Evolutionary conservation across 2,797 vertebrate species (phyloP), one percentile per base, ranked within the genome.

Genomic region (Rhincodon typus): DNA sequence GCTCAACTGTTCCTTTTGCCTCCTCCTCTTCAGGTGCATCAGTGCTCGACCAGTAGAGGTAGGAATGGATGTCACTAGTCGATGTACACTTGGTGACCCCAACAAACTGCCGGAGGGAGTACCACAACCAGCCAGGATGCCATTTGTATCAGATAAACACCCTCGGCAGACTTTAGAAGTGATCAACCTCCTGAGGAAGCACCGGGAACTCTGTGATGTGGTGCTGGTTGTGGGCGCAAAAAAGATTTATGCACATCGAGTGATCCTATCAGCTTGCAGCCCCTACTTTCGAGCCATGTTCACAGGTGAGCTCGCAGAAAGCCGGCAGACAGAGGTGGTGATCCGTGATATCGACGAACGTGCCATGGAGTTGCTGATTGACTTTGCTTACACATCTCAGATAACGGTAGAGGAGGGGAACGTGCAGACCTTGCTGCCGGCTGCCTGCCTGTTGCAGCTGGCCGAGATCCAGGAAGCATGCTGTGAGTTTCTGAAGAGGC

Each of bases 261-360:
- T 99, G 96, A 99, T 99, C 96, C 97, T 99, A 95, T 99, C 99
- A 0, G 99, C 99, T 96, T 99, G 99, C 97, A 99, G 99, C 96
- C 99, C 99, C 3, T 99, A 99, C 96, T 99, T 99, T 97, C 98
- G 99, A 97, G 99, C 99, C 12, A 99, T 99, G 99, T 99, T 99
- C 96, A 99, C 99, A 0, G 99, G 99, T 74, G 99, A 99, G 97
- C 97, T 99, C 96, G 99, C 99, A 0, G 99, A 99, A 97, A 99
- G 99, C 96, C 98, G 99, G 12, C 99, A 99, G 97, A 99, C 99
- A 0, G 99, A 99, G 96, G 99, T 99, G 0, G 99, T 99, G 91
- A 99, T 99, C 96, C 98, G 99, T 4, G 99, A 99, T 98, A 99
- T 99, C 0, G 99, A 99, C 0, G 99, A 99, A 96, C 97, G 99